phyloP scores from a whole-genome alignment of 23 tunicate genomes.

The Trididemnum nubilum region DNA sequence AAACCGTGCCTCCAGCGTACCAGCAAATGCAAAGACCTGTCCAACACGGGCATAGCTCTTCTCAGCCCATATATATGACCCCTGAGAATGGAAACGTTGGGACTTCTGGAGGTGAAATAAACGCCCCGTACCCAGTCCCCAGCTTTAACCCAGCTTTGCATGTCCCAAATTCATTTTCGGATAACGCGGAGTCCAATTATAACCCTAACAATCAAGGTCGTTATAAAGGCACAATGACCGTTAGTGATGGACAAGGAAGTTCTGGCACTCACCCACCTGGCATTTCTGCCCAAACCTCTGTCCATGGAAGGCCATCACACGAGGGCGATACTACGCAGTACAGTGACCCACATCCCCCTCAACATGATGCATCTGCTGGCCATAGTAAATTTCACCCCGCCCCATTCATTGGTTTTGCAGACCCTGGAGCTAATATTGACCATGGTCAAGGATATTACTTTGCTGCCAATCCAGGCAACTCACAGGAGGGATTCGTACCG shows the following conservation, averaged over 20 bases:
- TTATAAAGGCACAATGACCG: neutral
- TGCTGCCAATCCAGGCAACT: slow-evolving; percentile 28
- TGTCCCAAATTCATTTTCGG: neutral
- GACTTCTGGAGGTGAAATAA: neutral
- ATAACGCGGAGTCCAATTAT: neutral
- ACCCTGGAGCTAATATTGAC: slow-evolving; percentile 28
- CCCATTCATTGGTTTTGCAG: slow-evolving; percentile 51
- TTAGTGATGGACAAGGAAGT: neutral
- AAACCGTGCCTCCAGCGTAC: neutral
- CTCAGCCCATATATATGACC: neutral
- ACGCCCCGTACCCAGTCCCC: neutral
- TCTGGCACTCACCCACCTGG: neutral
- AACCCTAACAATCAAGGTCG: neutral
- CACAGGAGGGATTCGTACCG: slow-evolving; percentile 31
- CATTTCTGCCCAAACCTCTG: neutral
- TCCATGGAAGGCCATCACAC: neutral
- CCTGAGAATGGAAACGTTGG: neutral
- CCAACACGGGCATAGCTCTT: slow-evolving; percentile 6
- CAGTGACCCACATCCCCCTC: neutral
- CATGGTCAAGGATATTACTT: slow-evolving; percentile 6
- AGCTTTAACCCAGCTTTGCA: neutral
- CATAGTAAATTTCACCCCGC: slow-evolving; percentile 36
- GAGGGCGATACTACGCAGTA: slow-evolving; percentile 9
- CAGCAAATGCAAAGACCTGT: slow-evolving; percentile 9
- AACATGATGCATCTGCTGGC: slow-evolving; percentile 3